Percentiles rank a stretch among this genome's conserved stretches.
Conservation (phyloP, 2,797 vertebrate genomes). For the Anableps anableps region DNA sequence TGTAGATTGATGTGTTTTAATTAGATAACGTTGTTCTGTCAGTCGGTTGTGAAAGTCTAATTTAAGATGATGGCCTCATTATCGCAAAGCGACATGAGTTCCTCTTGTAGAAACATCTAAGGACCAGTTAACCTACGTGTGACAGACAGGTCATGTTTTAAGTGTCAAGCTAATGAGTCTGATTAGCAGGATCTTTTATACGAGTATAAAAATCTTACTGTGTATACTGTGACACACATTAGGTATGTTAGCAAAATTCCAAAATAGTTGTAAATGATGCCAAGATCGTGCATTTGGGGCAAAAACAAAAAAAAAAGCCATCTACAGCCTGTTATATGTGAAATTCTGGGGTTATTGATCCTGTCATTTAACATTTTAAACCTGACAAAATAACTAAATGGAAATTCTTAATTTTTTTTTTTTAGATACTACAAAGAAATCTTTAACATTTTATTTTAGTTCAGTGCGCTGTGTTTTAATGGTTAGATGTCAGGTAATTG, state of each 20-base stretch:
- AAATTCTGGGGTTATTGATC: not conserved
- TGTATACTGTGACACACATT: not conserved
- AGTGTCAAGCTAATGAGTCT: not conserved
- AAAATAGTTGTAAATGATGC: not conserved
- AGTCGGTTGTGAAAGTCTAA: constrained; percentile 11
- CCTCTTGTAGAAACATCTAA: not conserved
- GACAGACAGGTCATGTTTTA: not conserved
- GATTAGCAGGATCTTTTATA: not conserved
- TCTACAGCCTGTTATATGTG: not conserved
- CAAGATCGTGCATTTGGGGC: not conserved
- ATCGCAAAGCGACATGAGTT: not conserved
- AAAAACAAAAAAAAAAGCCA: not conserved
- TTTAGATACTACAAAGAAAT: not conserved
- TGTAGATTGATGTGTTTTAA: constrained; percentile 20
- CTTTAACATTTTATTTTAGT: not conserved
- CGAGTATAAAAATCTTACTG: not conserved
- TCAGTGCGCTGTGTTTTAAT: not conserved
- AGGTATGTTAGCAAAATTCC: not conserved
- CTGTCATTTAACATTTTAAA: not conserved
- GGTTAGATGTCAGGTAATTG: not conserved
- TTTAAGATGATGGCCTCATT: constrained; percentile 45
- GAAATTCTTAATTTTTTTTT: not conserved
- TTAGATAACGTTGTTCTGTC: constrained; percentile 23
- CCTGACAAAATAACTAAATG: not conserved
- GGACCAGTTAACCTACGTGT: not conserved